phyloP scores from a whole-genome alignment of 1,140 invertebrate species.

The Lasioglossum albipes region DNA sequence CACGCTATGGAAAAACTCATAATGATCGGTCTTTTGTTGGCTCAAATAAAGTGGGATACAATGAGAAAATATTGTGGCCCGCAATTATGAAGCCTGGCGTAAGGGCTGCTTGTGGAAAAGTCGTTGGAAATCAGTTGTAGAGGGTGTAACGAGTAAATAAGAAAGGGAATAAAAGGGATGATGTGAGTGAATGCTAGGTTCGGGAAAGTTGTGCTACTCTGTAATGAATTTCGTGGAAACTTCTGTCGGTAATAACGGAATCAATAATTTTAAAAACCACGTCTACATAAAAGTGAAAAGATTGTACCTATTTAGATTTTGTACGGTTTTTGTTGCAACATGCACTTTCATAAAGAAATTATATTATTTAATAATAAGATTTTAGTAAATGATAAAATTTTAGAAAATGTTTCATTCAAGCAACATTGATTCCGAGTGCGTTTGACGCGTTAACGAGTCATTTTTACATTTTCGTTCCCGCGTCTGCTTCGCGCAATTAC shows the following conservation, averaged over 20 bases:
- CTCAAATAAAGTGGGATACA: not conserved
- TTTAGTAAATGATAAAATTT: conserved; percentile 5
- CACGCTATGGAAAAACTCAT: not conserved
- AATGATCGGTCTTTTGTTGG: not conserved
- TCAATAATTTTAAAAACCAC: not conserved
- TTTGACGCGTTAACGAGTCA: conserved; percentile 52
- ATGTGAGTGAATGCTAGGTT: not conserved
- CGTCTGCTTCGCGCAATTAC: conserved; percentile 3
- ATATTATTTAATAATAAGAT: too few species aligned
- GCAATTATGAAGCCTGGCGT: not conserved
- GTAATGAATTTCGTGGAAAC: not conserved
- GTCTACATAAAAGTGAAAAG: too few species aligned
- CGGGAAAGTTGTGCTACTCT: not conserved
- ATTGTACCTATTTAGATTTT: too few species aligned
- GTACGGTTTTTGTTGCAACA: too few species aligned
- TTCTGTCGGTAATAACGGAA: not conserved
- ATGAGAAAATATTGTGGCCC: not conserved
- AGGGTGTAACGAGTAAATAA: not conserved
- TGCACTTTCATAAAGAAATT: too few species aligned
- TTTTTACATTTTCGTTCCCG: conserved; percentile 24
- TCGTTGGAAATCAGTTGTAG: not conserved
- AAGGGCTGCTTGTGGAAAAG: not conserved
- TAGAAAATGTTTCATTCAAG: conserved; percentile 57
- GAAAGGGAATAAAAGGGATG: not conserved
- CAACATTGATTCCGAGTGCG: conserved; percentile 51